Evolutionary conservation across 2,113 vertebrate genomes (phyloP), one percentile per base, ranked within the genome.

Genomic region (Anhinga anhinga): DNA sequence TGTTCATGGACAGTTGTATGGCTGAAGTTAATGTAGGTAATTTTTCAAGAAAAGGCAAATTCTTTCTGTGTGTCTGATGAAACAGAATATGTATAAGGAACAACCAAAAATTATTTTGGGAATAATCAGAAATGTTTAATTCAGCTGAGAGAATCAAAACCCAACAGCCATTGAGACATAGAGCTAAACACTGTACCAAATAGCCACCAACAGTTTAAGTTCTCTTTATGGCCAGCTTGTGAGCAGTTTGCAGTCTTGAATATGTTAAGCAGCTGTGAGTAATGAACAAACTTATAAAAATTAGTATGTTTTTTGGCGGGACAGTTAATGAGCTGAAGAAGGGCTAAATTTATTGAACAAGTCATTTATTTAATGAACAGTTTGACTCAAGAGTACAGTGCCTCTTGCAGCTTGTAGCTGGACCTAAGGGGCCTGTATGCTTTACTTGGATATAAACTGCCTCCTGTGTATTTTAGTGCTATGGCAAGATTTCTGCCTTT

Each of bases 271-370:
- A 86, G 59, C 90, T 90, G 63, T 83, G 55, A 83, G 27, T 63
- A 86, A 93, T 74, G 94, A 55, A 59, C 10, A 93, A 81, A 94
- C 42, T 83, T 88, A 38, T 73, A 55, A 90, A 90, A 94, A 88
- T 93, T 36, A 47, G 7, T 82, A 10, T 83, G 3, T 11, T 90
- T 90, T 88, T 92, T 40, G 4, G 56, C 86, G 34, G 29, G 56
- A 69, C 47, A 61, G 59, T 96, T 90, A 86, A 96, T 84, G 72
- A 95, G 26, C 89, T 85, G 72, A 88, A 88, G 55, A 82, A 81
- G 15, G 32, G 52, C n/a, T 79, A 42, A 59, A 88, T 84, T 84
- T 78, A 50, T 82, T 74, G 55, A 90, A 78, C 13, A 83, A 71
- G 42, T 58, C 1, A 8, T 90, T 91, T 79, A 69, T 83, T 87